These are phyloP conservation scores for Poeciliopsis presidionis DNA, from an alignment of 2,797 vertebrate genomes.

Conservation along the genomic window DNA sequence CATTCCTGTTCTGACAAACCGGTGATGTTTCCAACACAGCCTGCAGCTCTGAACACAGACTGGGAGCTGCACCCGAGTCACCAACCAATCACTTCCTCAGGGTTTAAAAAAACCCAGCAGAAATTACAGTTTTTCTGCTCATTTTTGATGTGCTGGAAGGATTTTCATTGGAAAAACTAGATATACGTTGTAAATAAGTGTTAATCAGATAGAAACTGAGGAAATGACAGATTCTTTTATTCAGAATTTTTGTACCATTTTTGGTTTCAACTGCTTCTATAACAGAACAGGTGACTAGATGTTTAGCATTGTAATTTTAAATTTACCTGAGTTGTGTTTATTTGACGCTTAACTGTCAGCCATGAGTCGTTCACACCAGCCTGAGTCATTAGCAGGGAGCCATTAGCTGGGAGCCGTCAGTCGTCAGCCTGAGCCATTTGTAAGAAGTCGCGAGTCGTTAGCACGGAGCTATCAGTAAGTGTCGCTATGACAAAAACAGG, in stretches of 20 bases:
- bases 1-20: slow-evolving; percentile 26
- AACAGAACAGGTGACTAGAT: no score
- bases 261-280: no score
- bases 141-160: not conserved
- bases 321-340: no score
- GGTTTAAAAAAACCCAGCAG: not conserved
- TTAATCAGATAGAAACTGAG: not conserved
- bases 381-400: no score
- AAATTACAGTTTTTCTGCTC: not conserved
- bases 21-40: slow-evolving; percentile 8
- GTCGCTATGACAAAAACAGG: no score
- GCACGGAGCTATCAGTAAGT: no score
- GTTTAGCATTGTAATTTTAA: no score
- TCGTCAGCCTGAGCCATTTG: no score
- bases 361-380: no score
- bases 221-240: not conserved
- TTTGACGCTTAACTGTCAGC: no score
- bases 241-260: not conserved
- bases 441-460: no score
- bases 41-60: slow-evolving; percentile 3
- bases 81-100: not conserved
- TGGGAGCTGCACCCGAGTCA: not conserved
- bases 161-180: not conserved
- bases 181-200: not conserved
- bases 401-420: no score